phyloP scores from a whole-genome alignment of 2,113 vertebrate species.

The Coracopsis vasa region DNA sequence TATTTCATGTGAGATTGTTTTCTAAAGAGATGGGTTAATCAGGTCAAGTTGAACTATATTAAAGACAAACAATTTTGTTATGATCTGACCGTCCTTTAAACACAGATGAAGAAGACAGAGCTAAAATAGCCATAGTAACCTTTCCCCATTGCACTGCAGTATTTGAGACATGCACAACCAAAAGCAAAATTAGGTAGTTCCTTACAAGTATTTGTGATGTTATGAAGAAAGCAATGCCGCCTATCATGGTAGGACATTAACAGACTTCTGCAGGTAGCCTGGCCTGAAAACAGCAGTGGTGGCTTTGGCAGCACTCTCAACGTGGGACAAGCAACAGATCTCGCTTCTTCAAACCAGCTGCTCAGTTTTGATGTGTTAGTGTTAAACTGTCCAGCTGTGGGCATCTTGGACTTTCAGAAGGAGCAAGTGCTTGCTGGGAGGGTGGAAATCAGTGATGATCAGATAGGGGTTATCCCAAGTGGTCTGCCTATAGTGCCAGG shows the following conservation, averaged over 20 bases:
- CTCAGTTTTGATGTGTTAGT: background rate
- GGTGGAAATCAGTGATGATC: background rate
- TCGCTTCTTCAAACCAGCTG: background rate
- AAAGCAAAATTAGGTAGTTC: conserved; percentile 3
- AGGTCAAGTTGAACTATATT: conserved; percentile 43
- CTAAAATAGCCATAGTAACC: conserved; percentile 17
- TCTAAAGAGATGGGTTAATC: conserved; percentile 34
- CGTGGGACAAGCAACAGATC: background rate
- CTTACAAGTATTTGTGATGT: background rate
- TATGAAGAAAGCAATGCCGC: background rate
- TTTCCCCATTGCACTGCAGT: background rate
- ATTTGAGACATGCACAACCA: background rate
- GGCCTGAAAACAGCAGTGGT: background rate
- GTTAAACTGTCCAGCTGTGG: background rate
- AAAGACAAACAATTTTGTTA: conserved; percentile 65
- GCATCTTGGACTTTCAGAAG: background rate
- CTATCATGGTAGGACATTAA: background rate
- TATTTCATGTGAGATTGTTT: conserved; percentile 34
- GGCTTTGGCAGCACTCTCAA: background rate
- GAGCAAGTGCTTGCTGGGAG: accelerated
- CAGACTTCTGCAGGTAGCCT: background rate
- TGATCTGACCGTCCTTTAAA: conserved; percentile 46
- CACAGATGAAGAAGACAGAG: conserved; percentile 28
- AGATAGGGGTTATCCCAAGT: background rate
- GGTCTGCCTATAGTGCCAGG: background rate